Evolutionary conservation across 2,888 invertebrate genomes (phyloP), one percentile per base, ranked within the genome.

Genomic region (Julus scanicus): DNA sequence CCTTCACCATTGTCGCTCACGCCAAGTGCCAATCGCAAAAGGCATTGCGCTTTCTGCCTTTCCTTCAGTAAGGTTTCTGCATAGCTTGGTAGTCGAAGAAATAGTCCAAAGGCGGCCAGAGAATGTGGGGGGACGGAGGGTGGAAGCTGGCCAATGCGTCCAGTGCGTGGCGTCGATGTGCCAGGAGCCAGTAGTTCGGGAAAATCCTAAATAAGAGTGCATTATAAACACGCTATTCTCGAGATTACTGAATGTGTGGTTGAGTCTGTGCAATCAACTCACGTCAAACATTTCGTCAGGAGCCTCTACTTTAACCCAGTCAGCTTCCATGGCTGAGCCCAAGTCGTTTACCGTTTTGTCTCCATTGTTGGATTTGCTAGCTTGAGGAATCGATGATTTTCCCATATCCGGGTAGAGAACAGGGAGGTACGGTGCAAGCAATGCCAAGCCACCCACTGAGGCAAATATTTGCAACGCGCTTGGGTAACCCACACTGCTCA

Each of bases 1-100:
- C 97, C 97, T 93, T 97, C 97, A 86, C 97, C 97, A 91, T 98
- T 97, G 91, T 97, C 97, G 2, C 96, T 96, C 8, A 97, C 97
- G 39, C 98, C 98, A 37, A 98, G 94, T 57, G 97, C 96, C 87
- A 98, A 93, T 6, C 98, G 93, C 90, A 98, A 93, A 89, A 98
- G 94, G 91, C 97, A 97, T 91, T 97, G 95, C 0, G 98, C 98
- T 89, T 96, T 95, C 90, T 96, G 94, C 90, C 96, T 95, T 92
- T 97, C 97, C 90, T 95, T 94, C 44, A 98, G 93, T 89, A 98
- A 92, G 84, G 97, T 96, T 92, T 97, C 97, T 0, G 98, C 97
- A 92, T 98, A 98, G 1, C 97, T 96, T 0, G 97, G 97, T 90
- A 98, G 93, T 90, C 97, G 94, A 39, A 98, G 94, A 92, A 98